Percentiles rank a stretch among this genome's conserved stretches.
Evolutionary conservation across 37 sponge, comb jelly and placozoan species (phyloP).

Genomic region (Crambe crambe): DNA sequence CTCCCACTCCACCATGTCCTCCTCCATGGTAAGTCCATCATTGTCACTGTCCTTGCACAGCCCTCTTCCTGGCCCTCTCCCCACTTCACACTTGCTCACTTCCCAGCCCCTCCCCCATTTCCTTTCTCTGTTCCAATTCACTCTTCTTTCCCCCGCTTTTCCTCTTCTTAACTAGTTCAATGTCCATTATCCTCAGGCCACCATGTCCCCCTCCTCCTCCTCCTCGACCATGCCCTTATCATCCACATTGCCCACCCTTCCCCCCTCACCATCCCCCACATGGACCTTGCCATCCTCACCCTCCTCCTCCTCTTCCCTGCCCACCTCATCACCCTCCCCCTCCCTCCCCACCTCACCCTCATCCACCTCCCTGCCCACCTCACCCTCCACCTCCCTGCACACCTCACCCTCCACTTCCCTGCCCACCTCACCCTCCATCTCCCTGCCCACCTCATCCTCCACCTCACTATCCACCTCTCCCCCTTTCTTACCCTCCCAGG

Average conservation of each 20-base stretch:
- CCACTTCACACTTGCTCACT: no score
- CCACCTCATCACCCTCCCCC: conserved; percentile 8
- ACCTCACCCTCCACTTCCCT: neutral
- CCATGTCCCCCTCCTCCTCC: neutral
- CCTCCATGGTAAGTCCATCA: no score
- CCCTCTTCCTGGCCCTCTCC: no score
- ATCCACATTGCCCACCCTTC: neutral
- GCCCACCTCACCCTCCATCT: no score
- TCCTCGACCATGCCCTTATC: conserved; percentile 3
- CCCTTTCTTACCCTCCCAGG: neutral
- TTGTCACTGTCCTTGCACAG: no score
- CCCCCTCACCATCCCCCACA: neutral
- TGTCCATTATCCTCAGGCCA: neutral
- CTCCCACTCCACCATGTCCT: neutral
- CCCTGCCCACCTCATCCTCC: neutral
- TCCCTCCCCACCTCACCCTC: neutral
- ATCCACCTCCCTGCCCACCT: neutral
- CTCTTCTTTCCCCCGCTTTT: no score
- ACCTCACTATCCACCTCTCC: neutral
- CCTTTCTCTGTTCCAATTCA: no score
- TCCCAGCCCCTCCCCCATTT: no score
- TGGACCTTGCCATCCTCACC: conserved; percentile 1
- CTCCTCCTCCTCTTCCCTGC: neutral
- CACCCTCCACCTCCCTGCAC: neutral
- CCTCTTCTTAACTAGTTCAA: no score